Base-by-base conservation (phyloP, 2,888 invertebrate genomes). In the Mimas tiliae region DNA sequence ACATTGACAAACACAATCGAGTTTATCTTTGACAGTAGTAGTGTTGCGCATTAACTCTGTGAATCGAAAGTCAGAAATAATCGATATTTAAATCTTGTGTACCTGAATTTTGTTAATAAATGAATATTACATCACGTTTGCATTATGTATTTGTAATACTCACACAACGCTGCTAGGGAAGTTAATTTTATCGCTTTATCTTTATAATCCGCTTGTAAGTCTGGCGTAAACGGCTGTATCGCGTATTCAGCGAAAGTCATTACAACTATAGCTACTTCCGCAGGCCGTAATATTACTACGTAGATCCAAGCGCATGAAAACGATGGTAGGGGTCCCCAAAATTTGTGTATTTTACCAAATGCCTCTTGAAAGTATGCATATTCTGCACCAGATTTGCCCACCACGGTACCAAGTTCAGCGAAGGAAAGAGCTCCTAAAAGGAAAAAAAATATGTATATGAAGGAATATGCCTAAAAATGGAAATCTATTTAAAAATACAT, bases 231-330 rank as follows among this genome's bases (percentile, higher is more conserved):
- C 0, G 96, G 96, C 78, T 96, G 95, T 68, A 96, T 95, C 27
- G 95, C 93, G 81, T 97, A 97, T 85, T 96, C 96, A 6, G 97
- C 95, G 83, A 97, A 97, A 0, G 97, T 97, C 82, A 97, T 92
- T 2, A 95, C 95, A 67, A 97, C 95, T 33, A 97, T 95, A 16
- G 97, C 97, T 0, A 96, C 96, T 90, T 97, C 97, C 1, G 97
- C 97, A 0, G 97, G 97, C 71, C 96, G 91, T 42, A 97, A 91
- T 62, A 97, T 94, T 64, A 96, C 89, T 0, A 97, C 96, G 84
- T 96, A 96, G 38, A 97, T 95, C 96, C 96, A 97, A 6, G 96
- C 95, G 77, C 96, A 97, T 66, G 95, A 94, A 82, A 97, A 97
- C 0, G 96, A 95, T 0, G 96, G 96, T 33, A 97, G 80, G 14